phyloP scores from a whole-genome alignment of 2,113 vertebrate genomes.

The Platysternon megacephalum region DNA sequence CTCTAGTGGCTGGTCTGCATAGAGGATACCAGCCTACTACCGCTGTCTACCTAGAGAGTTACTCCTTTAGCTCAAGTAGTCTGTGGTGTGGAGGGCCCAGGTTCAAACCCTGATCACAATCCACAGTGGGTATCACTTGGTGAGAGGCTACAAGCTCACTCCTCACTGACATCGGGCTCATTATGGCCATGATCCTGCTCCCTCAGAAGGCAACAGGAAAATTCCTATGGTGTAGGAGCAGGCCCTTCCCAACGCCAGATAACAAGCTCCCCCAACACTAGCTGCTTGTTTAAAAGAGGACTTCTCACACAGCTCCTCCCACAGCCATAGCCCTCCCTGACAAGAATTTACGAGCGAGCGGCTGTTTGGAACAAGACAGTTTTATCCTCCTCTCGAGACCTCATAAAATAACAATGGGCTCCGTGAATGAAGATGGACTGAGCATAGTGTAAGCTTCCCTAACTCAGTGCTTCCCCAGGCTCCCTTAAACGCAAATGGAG shows the following conservation, averaged over 20 bases:
- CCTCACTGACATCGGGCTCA: not conserved
- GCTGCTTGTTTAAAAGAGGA: accelerated
- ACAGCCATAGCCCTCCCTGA: not conserved
- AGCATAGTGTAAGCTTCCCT: constrained; percentile 37
- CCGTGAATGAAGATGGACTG: constrained; percentile 50
- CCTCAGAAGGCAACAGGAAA: accelerated
- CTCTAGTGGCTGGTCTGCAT: accelerated
- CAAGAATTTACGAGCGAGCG: constrained; percentile 43
- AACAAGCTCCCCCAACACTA: not conserved
- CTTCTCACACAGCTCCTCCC: accelerated
- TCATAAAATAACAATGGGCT: constrained; percentile 58
- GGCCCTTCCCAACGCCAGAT: not conserved
- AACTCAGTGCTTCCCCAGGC: constrained; percentile 62
- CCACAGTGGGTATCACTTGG: accelerated
- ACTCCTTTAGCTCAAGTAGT: not conserved
- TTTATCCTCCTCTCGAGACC: constrained; percentile 69
- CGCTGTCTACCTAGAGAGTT: not conserved
- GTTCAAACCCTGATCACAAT: not conserved
- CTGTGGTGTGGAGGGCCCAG: not conserved
- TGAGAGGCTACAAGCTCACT: not conserved
- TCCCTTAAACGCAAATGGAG: constrained; percentile 42
- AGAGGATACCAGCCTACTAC: not conserved
- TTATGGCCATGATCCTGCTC: not conserved
- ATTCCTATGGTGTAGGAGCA: accelerated
- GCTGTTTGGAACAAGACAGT: not conserved